Evolutionary conservation across 2,888 invertebrate species (phyloP).

Genomic region (Cosmorhoe ocellata): DNA sequence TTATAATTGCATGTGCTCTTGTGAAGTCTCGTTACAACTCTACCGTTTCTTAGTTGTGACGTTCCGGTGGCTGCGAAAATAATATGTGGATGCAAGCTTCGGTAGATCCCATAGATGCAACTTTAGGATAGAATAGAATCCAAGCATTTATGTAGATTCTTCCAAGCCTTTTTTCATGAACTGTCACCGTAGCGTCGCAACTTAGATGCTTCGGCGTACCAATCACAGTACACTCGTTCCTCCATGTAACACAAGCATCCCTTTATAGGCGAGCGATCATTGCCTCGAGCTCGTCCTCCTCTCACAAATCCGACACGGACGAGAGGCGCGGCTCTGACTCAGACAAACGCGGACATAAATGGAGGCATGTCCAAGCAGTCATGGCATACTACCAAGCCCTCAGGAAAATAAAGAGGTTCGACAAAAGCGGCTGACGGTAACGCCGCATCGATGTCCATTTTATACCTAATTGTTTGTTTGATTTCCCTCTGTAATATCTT

Average conservation of each 20-base stretch:
- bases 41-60: conserved; percentile 20
- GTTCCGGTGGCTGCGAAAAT: conserved; percentile 22
- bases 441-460: conserved; percentile 68
- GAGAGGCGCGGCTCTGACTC: conserved; percentile 68
- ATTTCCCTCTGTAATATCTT: conserved; percentile 71
- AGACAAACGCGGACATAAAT: conserved; percentile 86
- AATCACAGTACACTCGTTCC: conserved; percentile 51
- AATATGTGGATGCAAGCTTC: conserved; percentile 14
- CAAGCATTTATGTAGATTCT: conserved; percentile 13
- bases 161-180: conserved; percentile 1
- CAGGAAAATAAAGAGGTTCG: conserved; percentile 95
- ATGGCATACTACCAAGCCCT: conserved; percentile 95
- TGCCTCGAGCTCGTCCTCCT: conserved; percentile 76
- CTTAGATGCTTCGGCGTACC: conserved; percentile 49
- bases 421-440: conserved; percentile 33
- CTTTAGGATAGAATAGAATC: conserved; percentile 13
- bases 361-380: conserved; percentile 93
- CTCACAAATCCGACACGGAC: conserved; percentile 73
- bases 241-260: conserved; percentile 68
- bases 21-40: conserved; percentile 25
- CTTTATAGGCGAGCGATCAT: conserved; percentile 80
- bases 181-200: conserved; percentile 45
- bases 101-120: conserved; percentile 17
- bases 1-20: conserved; percentile 39
- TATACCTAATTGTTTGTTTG: conserved; percentile 67